Conservation (phyloP, 37 sponge, comb jelly and placozoan genomes). For the Ianthella basta region DNA sequence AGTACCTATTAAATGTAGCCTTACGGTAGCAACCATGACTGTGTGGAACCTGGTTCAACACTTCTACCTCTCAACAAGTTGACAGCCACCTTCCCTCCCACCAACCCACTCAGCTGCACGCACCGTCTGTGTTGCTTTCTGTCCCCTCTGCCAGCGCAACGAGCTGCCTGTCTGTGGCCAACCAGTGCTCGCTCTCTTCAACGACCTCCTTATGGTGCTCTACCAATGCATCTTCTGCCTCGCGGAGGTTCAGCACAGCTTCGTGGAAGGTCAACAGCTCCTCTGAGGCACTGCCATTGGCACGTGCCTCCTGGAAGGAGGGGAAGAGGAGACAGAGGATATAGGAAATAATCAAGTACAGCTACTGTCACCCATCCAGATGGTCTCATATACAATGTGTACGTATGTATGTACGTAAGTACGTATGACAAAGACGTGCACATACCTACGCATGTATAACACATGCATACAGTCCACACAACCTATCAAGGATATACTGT, state of each 20-base stretch:
- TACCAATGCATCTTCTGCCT: conserved; percentile 87
- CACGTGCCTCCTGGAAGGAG: conserved; percentile 19
- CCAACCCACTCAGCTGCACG: too few species aligned
- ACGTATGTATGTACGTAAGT: background rate
- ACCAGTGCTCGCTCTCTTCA: conserved; percentile 59
- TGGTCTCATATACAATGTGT: background rate
- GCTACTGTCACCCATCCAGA: too few species aligned
- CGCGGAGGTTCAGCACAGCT: conserved; percentile 76
- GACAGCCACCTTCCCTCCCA: too few species aligned
- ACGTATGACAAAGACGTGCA: background rate
- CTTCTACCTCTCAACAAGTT: too few species aligned
- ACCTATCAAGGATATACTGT: too few species aligned
- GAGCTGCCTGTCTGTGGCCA: conserved; percentile 21
- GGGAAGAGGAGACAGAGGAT: background rate
- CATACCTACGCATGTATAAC: too few species aligned
- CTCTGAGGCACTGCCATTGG: conserved; percentile 42
- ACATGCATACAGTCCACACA: too few species aligned
- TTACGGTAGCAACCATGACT: too few species aligned
- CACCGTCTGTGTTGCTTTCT: conserved; percentile 22
- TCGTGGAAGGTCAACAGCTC: conserved; percentile 90
- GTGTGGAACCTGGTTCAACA: too few species aligned
- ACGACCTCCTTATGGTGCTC: conserved; percentile 81
- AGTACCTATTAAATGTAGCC: too few species aligned
- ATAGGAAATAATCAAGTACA: background rate
- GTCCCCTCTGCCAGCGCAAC: background rate